Conservation (phyloP, 2,888 invertebrate species). For the Pantelozetes paolii region DNA sequence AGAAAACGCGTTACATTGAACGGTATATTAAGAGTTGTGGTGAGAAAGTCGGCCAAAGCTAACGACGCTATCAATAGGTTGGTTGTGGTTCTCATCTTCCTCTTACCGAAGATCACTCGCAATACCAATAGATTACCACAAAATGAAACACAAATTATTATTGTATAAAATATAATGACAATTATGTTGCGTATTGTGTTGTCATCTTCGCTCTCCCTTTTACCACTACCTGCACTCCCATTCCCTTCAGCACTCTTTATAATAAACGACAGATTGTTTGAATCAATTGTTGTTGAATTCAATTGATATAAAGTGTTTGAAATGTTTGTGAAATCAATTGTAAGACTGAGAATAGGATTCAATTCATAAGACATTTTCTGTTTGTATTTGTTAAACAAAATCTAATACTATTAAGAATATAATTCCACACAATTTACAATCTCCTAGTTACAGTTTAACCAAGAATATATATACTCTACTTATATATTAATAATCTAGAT, state of each 20-base stretch:
- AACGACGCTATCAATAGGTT: conserved; percentile 38
- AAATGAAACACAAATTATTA: conserved; percentile 34
- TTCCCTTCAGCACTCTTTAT: background rate
- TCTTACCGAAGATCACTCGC: conserved; percentile 20
- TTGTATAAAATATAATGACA: conserved; percentile 34
- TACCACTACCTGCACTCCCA: background rate
- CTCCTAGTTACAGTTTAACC: too few species aligned
- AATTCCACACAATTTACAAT: too few species aligned
- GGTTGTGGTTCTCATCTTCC: conserved; percentile 35
- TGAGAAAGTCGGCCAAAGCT: conserved; percentile 32
- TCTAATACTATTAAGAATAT: too few species aligned
- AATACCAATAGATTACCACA: conserved; percentile 41
- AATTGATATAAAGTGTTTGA: too few species aligned
- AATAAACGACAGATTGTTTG: too few species aligned
- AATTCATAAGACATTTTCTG: too few species aligned
- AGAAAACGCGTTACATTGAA: conserved; percentile 41
- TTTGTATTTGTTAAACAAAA: too few species aligned
- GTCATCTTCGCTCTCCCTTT: conserved; percentile 31
- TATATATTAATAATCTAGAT: too few species aligned
- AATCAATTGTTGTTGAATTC: too few species aligned
- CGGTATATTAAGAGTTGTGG: conserved; percentile 38
- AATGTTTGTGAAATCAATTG: too few species aligned
- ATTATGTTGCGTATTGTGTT: conserved; percentile 27
- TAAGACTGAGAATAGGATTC: too few species aligned
- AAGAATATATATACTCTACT: too few species aligned